Conservation (phyloP, 2,888 invertebrate genomes). For the Odontocolon sp. region DNA sequence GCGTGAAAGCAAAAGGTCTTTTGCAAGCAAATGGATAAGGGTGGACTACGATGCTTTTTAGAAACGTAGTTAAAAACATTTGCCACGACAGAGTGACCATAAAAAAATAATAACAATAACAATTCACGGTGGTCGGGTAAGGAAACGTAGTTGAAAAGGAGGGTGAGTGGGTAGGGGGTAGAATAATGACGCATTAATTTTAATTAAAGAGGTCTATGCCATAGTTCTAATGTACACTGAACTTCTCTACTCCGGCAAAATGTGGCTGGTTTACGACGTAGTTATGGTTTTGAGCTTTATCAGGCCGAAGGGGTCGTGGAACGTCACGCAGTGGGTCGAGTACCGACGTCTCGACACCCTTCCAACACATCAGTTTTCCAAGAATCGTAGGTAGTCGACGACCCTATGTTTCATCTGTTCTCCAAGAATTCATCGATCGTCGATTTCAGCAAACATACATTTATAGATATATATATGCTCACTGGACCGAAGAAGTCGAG, state of each 20-base stretch:
- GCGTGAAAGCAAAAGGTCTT: not conserved
- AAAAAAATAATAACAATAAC: conserved; percentile 53
- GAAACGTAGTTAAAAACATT: not conserved
- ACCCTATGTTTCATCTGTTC: too few species aligned
- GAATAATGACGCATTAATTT: conserved; percentile 67
- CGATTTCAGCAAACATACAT: not conserved
- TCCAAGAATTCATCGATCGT: not conserved
- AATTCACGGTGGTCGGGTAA: conserved; percentile 29
- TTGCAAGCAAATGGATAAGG: not conserved
- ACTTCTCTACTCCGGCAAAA: conserved; percentile 54
- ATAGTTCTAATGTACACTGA: conserved; percentile 50
- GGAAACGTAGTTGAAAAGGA: not conserved
- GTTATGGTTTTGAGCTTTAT: conserved; percentile 65
- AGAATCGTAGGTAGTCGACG: not conserved
- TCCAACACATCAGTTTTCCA: not conserved
- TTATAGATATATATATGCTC: not conserved
- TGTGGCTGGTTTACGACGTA: conserved; percentile 61
- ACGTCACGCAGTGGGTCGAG: conserved; percentile 5
- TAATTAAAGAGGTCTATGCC: conserved; percentile 68
- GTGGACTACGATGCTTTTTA: not conserved
- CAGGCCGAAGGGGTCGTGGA: conserved; percentile 47
- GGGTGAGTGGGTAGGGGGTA: not conserved
- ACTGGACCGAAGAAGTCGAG: not conserved
- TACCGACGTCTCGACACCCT: conserved; percentile 11
- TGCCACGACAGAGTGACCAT: conserved; percentile 47